Evolutionary conservation across 1,140 invertebrate species (phyloP).

Genomic region (Vanessa tameamea): DNA sequence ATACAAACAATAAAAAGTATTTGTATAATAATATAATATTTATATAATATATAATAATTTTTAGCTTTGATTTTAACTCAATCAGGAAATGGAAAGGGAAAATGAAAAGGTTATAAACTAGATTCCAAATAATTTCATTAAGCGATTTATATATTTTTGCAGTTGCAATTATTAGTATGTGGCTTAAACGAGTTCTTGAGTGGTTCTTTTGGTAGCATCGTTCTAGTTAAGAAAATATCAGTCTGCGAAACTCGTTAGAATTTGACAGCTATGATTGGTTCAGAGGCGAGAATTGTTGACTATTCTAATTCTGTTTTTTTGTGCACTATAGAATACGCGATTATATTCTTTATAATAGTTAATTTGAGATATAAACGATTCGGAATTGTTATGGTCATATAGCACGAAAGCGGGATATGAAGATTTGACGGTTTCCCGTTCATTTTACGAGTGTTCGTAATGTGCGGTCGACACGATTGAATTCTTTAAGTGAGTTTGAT

Average conservation of each 20-base stretch:
- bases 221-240: constrained; percentile 1
- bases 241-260: constrained; percentile 5
- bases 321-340: constrained; percentile 5
- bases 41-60: no score
- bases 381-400: constrained; percentile 64
- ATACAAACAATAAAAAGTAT: no score
- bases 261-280: constrained; percentile 7
- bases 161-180: neutral
- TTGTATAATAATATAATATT: no score
- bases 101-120: no score
- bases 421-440: constrained; percentile 59
- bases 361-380: constrained; percentile 64
- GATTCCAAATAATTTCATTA: no score
- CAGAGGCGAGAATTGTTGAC: neutral
- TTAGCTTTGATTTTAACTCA: no score
- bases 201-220: neutral
- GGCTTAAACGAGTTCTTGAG: neutral
- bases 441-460: constrained; percentile 66
- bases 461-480: constrained; percentile 73
- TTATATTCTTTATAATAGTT: constrained; percentile 42
- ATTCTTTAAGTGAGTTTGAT: constrained; percentile 36
- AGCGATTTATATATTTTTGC: no score
- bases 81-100: no score
- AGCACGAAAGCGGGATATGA: constrained; percentile 60
- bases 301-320: constrained; percentile 11